Evolutionary conservation across 2,113 vertebrate genomes (phyloP).

Genomic region (Poecilia latipinna): DNA sequence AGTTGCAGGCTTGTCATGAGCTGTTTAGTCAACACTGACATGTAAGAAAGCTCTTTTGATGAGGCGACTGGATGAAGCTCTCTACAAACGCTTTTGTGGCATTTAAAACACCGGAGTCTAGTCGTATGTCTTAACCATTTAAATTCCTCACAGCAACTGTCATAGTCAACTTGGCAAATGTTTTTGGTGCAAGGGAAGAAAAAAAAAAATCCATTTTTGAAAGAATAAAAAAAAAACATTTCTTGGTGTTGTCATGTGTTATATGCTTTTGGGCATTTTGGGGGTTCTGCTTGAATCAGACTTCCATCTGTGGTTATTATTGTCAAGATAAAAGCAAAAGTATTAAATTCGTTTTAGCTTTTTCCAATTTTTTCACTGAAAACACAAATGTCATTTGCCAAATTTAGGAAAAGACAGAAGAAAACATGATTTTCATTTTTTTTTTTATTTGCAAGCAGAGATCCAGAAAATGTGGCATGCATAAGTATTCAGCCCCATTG

Average conservation of each 20-base stretch:
- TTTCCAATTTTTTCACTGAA: background rate
- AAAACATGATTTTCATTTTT: background rate
- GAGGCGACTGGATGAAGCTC: background rate
- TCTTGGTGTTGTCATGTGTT: background rate
- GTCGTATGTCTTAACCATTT: background rate
- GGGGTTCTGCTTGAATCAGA: background rate
- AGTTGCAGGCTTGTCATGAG: background rate
- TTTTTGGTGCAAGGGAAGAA: background rate
- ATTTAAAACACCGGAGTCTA: background rate
- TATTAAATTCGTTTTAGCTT: background rate
- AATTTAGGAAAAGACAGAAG: background rate
- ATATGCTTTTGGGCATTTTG: background rate
- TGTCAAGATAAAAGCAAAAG: background rate
- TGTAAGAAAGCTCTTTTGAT: slow-evolving; percentile 7
- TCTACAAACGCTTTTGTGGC: slow-evolving; percentile 4
- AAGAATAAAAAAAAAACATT: background rate
- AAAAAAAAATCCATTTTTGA: background rate
- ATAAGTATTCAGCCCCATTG: background rate
- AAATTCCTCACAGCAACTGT: slow-evolving; percentile 1
- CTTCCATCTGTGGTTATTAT: slow-evolving; percentile 2
- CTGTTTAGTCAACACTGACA: slow-evolving; percentile 15
- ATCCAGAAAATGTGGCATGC: background rate
- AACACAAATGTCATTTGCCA: background rate
- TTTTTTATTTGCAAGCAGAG: background rate
- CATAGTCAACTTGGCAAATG: background rate